Evolutionary conservation across 1,140 invertebrate genomes (phyloP), one percentile per base, ranked within the genome.

Genomic region (Melanaphis sacchari): DNA sequence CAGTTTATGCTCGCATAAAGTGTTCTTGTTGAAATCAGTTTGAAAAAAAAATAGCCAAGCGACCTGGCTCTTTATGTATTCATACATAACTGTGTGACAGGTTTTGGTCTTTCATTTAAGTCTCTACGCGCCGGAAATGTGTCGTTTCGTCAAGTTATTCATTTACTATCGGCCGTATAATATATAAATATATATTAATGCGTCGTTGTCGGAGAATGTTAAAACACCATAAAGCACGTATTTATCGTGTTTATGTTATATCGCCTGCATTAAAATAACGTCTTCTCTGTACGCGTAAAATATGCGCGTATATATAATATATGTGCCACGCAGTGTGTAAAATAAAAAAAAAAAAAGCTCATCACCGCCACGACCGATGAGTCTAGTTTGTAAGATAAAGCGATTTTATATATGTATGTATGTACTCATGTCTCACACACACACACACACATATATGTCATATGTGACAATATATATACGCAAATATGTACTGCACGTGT

Each of bases 141-240:
- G 41, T 46, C 41, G 84, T 87, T 87, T 87, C 84, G 18, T 43
- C 26, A 31, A 18, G 41, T 87, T 46, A 87, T 87, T 43, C 84
- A 18, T 87, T 87, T 84, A 84, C 41, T 87, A n/a, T 31, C 11
- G 41, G 84, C 46, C 41, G 84, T 87, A 87, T 87, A 87, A 81
- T 81, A 21, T 6, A 76, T 76, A 76, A 26, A 54, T 26, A n/a
- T 82, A 22, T 22, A 40, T n/a, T 38, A 82, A 38, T 49, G 46
- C 4, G 22, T 36, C n/a, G n/a, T 54, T 5, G 46, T 36, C 36
- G 87, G 11, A 38, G 46, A 52, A 52, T 38, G 46, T 89, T 49
- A 52, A 46, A 46, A 87, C 41, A 46, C 26, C 84, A n/a, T 87
- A n/a, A 87, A 87, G 26, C 84, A 46, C 84, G 84, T 87, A 87